Evolutionary conservation across 2,888 invertebrate species (phyloP), one percentile per base, ranked within the genome.

Genomic region (Atethmia centrago): DNA sequence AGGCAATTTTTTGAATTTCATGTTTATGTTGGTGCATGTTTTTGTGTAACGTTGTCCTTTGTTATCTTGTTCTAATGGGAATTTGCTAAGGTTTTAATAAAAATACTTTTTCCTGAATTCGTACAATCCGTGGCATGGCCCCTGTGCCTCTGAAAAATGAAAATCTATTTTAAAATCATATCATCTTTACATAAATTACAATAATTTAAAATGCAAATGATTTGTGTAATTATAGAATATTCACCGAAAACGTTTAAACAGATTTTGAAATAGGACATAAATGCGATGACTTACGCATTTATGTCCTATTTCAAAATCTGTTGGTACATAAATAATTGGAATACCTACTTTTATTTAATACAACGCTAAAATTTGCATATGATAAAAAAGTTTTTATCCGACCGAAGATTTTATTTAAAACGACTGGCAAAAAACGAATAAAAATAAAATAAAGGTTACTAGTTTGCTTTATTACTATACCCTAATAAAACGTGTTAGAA

Each of bases 401-500:
- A 47, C 42, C 16, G n/a, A 42, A 16, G 10, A 2, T 47, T 67
- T 53, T 68, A 68, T 67, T 61, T 3, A 55, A 62, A 10, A 53
- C 10, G 5, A 14, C 25, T 47, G 25, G 10, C 36, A 51, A 53
- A 42, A 31, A 42, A 14, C 42, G 0, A 16, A 59, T 42, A 21
- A 74, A 51, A 64, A 67, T 63, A 64, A 80, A 79, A 75, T 40
- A 75, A 69, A 10, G n/a, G 21, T 61, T 66, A 65, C 56, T 45
- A 51, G 31, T 79, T 79, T 67, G n/a, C 67, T 82, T 82, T 79
- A 83, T 72, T 79, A 68, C 66, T 28, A 25, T 7, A 61, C 59
- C 69, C 63, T 64, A 67, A 82, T 70, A 73, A 81, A 78, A 71
- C 16, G 10, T 79, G 55, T 36, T 56, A 36, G 40, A 31, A 59